Conservation (phyloP, 2,797 vertebrate species). For the Brachyalestes nurse region DNA sequence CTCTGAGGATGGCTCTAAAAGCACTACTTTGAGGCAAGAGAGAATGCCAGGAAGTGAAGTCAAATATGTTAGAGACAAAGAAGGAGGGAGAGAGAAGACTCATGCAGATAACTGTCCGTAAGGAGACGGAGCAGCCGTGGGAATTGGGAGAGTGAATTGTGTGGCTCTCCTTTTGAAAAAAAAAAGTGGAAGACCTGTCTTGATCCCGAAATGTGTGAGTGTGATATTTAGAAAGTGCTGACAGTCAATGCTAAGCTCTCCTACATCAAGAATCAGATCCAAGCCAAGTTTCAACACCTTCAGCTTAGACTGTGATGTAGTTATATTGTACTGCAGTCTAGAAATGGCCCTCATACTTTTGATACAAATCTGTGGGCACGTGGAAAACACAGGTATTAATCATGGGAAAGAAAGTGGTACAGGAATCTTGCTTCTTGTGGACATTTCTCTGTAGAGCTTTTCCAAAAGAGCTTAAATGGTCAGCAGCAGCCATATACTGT, state of each 20-base stretch:
- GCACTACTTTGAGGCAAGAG: slow-evolving; percentile 53
- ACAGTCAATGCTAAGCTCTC: slow-evolving; percentile 13
- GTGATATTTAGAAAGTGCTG: slow-evolving; percentile 36
- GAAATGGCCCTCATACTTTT: not conserved
- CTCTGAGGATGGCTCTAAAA: slow-evolving; percentile 57
- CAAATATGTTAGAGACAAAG: slow-evolving; percentile 52
- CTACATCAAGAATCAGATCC: slow-evolving; percentile 6
- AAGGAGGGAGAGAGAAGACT: slow-evolving; percentile 40
- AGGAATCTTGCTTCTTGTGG: too few species aligned
- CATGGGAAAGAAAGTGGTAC: too few species aligned
- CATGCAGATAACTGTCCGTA: slow-evolving; percentile 44
- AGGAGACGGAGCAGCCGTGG: slow-evolving; percentile 50
- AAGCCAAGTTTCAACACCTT: slow-evolving; percentile 14
- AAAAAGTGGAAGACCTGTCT: slow-evolving; percentile 30
- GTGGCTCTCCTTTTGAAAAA: not conserved
- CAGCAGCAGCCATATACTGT: too few species aligned
- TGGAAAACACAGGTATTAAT: not conserved
- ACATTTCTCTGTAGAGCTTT: too few species aligned
- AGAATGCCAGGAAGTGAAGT: slow-evolving; percentile 49
- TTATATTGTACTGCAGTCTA: not conserved
- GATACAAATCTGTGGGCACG: not conserved
- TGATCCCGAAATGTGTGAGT: slow-evolving; percentile 28
- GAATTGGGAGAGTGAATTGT: slow-evolving; percentile 35
- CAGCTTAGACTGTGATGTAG: not conserved
- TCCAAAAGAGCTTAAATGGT: too few species aligned